Evolutionary conservation across 1,140 invertebrate species (phyloP), one percentile per base, ranked within the genome.

Genomic region (Neoseiulus cucumeris): DNA sequence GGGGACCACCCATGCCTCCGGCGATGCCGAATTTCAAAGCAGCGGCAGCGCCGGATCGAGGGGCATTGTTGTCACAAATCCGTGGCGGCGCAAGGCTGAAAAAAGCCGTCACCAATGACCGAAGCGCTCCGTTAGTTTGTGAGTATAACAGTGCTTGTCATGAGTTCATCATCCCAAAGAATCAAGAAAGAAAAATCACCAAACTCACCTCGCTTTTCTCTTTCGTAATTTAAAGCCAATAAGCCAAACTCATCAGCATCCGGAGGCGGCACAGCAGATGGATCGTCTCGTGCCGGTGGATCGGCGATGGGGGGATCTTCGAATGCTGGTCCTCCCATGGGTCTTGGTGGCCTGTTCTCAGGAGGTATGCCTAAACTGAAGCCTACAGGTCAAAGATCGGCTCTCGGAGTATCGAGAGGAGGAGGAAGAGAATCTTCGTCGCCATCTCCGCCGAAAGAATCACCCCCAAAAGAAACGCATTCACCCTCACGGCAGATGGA

Each of bases 331-430:
- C 70, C 67, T 28, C 72, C 70, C 42, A 68, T 68, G 14, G 72
- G 80, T 47, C 76, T 91, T 44, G 86, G 84, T 66, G 87, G 85
- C 42, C 76, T 90, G 33, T 89, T 91, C 77, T 83, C 87, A 68
- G 87, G 85, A 64, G 87, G 87, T 51, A 89, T 91, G 82, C 87
- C 87, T 65, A 90, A 87, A 75, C 77, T 91, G 59, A 87, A 85
- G 74, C 81, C 86, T 42, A 86, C 85, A 64, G 85, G 85, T 68
- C 72, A 79, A 59, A 68, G 69, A 17, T 25, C 51, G 33, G 51
- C 51, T 2, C 51, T 59, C 22, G 51, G 51, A 14, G 51, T 59
- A 17, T 25, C 51, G 14, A 29, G 65, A 5, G 12, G 7, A 41
- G 39, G 20, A 0, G 18, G 59, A 14, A 7, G 25, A 20, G 25